Evolutionary conservation across 2,797 vertebrate species (phyloP).

Genomic region (Tragelaphus eurycerus): DNA sequence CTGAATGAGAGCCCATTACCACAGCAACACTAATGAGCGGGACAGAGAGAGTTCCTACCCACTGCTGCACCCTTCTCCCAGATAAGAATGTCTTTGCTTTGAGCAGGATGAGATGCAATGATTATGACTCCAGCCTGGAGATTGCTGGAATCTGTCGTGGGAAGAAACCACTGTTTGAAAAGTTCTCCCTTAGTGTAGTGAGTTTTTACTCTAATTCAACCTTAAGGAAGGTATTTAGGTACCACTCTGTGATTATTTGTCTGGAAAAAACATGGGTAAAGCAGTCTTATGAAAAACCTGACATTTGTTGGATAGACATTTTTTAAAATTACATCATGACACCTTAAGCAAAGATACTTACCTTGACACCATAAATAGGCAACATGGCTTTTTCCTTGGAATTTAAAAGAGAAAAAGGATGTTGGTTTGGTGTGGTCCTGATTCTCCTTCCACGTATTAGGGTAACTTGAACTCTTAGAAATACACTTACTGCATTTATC

Average conservation of each 20-base stretch:
- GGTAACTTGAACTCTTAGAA: not conserved
- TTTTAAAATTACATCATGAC: not conserved
- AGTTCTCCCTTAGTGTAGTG: not conserved
- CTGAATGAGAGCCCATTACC: not conserved
- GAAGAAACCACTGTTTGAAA: not conserved
- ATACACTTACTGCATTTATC: not conserved
- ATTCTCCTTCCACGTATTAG: not conserved
- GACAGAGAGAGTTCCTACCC: not conserved
- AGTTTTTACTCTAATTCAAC: not conserved
- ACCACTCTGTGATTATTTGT: not conserved
- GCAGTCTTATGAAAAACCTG: not conserved
- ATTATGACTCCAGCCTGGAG: not conserved
- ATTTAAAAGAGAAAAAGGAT: not conserved
- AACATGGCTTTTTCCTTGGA: not conserved
- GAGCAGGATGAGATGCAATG: not conserved
- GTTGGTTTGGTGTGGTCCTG: not conserved
- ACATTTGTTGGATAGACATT: not conserved
- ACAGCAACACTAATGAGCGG: not conserved
- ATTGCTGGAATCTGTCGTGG: not conserved
- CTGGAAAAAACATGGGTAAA: not conserved
- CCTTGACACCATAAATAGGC: not conserved
- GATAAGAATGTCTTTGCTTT: not conserved
- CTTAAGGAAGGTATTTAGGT: not conserved
- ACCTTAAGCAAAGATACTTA: not conserved
- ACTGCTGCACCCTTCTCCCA: not conserved